phyloP scores from a whole-genome alignment of 1,140 invertebrate genomes.

The Zaprionus camerounensis region DNA sequence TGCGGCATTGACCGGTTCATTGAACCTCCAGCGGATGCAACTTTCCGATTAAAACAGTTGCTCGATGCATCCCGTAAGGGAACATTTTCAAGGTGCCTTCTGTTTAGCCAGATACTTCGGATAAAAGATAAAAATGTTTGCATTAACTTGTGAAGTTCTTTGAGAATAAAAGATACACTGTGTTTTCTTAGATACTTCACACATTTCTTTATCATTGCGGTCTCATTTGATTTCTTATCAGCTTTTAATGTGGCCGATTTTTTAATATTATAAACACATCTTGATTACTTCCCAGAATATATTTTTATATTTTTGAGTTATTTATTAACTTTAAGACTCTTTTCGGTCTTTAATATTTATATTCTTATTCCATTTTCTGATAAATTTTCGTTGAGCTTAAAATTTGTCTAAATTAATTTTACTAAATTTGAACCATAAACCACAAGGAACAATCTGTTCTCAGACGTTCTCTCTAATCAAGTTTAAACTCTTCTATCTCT shows the following conservation, averaged over 20 bases:
- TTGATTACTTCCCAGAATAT: too few species aligned
- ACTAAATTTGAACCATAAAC: too few species aligned
- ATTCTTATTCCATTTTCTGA: neutral
- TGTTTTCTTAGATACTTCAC: too few species aligned
- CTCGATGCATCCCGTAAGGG: neutral
- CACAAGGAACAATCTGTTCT: too few species aligned
- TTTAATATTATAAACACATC: neutral
- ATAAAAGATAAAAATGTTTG: neutral
- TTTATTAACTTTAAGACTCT: too few species aligned
- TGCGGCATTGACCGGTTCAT: slow-evolving; percentile 47
- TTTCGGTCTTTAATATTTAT: too few species aligned
- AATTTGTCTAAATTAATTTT: too few species aligned
- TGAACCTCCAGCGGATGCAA: slow-evolving; percentile 32
- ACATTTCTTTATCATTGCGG: too few species aligned
- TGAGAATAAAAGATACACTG: neutral
- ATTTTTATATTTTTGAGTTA: too few species aligned
- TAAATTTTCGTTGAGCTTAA: neutral
- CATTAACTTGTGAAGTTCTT: neutral
- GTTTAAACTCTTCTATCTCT: neutral
- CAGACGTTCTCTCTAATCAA: neutral
- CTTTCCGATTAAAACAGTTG: slow-evolving; percentile 1
- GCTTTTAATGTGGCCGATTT: neutral
- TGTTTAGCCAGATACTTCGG: neutral
- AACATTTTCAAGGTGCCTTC: slow-evolving; percentile 24
- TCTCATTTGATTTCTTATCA: too few species aligned